Percentiles rank a stretch among this genome's conserved stretches.
Evolutionary conservation across 1,140 invertebrate genomes (phyloP).

Genomic region (Aphelinus certus): DNA sequence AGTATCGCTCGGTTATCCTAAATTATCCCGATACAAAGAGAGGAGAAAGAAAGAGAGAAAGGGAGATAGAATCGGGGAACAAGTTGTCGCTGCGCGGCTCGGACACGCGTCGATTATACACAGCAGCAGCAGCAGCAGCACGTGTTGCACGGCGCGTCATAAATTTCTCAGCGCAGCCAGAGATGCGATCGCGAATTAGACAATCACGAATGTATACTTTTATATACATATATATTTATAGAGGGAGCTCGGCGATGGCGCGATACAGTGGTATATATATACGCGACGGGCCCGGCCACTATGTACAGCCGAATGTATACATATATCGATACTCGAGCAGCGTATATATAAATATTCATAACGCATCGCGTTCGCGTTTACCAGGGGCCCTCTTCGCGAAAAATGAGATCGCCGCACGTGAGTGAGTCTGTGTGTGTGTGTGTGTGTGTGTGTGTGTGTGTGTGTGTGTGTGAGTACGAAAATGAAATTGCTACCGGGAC

Average conservation of each 20-base stretch:
- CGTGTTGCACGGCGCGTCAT: constrained; percentile 34
- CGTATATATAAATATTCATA: constrained; percentile 51
- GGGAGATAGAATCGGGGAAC: background rate
- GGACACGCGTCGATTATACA: constrained; percentile 14
- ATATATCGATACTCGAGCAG: constrained; percentile 16
- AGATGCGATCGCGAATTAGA: constrained; percentile 35
- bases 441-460: too few relatives aligned
- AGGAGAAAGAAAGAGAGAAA: background rate
- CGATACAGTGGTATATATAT: constrained; percentile 9
- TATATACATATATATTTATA: background rate
- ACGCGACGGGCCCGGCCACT: too few relatives aligned
- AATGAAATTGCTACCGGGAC: too few relatives aligned
- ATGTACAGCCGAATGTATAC: background rate
- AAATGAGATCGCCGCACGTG: too few relatives aligned
- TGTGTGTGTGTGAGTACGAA: too few relatives aligned
- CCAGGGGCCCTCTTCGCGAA: constrained; percentile 37
- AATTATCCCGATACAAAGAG: too few relatives aligned
- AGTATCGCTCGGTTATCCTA: too few relatives aligned
- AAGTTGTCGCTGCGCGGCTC: constrained; percentile 26
- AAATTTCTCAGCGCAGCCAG: constrained; percentile 20
- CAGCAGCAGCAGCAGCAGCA: background rate
- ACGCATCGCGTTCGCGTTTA: constrained; percentile 44
- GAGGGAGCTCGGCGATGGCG: constrained; percentile 8
- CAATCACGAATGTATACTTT: constrained; percentile 4
- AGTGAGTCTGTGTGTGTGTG: too few relatives aligned